These are phyloP conservation scores for Babylonia areolata DNA, from an alignment of 1,140 invertebrate genomes.

Conservation along the genomic window DNA sequence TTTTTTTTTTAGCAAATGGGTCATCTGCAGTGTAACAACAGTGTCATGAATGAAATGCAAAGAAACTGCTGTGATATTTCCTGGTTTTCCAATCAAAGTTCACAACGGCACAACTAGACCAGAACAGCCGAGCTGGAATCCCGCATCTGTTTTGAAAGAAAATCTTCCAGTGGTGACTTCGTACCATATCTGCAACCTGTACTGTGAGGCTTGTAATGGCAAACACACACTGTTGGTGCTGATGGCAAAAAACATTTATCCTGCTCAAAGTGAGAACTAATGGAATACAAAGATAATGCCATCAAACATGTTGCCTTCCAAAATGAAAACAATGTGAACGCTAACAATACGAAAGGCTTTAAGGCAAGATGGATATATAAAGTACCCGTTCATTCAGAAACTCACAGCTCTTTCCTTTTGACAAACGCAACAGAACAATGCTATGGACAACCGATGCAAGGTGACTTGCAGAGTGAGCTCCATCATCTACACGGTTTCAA, in stretches of 20 bases:
- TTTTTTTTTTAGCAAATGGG: not conserved
- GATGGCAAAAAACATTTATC: not conserved
- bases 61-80: slow-evolving; percentile 25
- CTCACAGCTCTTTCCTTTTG: slow-evolving; percentile 42
- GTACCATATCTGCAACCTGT: not conserved
- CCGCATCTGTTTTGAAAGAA: too few species aligned
- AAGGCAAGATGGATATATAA: slow-evolving; percentile 36
- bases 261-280: not conserved
- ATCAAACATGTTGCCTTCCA: not conserved
- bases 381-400: slow-evolving; percentile 49
- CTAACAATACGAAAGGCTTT: slow-evolving; percentile 21
- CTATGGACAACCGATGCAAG: slow-evolving; percentile 29
- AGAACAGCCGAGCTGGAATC: too few species aligned
- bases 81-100: not conserved
- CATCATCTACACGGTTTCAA: slow-evolving; percentile 42
- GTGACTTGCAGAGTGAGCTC: slow-evolving; percentile 13
- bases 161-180: too few species aligned
- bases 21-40: slow-evolving; percentile 35
- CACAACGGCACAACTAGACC: too few species aligned
- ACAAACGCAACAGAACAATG: slow-evolving; percentile 43
- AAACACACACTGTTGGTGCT: not conserved
- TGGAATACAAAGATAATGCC: not conserved
- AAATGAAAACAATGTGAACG: slow-evolving; percentile 15
- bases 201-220: not conserved
- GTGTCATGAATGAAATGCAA: slow-evolving; percentile 25